These are phyloP conservation scores for Scaptodrosophila lebanonensis DNA, from an alignment of 1,140 invertebrate genomes.

Conservation along the genomic window DNA sequence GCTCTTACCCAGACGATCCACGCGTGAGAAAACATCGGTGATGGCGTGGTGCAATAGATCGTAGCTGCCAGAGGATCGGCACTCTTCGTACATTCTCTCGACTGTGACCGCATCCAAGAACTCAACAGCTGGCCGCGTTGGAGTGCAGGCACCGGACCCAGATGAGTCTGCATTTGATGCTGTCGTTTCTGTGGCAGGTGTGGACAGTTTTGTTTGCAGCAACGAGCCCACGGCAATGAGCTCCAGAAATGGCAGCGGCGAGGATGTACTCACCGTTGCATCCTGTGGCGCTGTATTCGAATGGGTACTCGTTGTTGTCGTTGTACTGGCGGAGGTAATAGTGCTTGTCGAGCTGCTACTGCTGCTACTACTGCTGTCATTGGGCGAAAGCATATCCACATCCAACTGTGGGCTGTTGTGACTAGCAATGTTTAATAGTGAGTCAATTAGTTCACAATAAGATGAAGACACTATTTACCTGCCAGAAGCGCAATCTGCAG, in stretches of 20 bases:
- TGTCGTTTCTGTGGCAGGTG: background rate
- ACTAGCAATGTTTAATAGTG: background rate
- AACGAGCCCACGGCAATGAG: constrained; percentile 7
- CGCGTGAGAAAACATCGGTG: constrained; percentile 84
- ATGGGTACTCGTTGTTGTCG: constrained; percentile 53
- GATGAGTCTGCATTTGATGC: background rate
- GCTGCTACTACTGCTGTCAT: constrained; percentile 55
- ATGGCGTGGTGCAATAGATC: constrained; percentile 83
- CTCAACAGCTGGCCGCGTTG: constrained; percentile 66
- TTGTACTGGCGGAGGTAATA: constrained; percentile 55
- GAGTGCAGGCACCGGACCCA: constrained; percentile 37
- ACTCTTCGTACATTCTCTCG: constrained; percentile 82
- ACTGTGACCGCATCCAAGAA: constrained; percentile 84
- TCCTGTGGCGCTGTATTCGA: constrained; percentile 29
- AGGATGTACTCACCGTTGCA: background rate
- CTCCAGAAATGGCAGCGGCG: constrained; percentile 2
- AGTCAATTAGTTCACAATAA: constrained; percentile 2
- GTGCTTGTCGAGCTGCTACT: constrained; percentile 43
- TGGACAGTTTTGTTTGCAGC: background rate
- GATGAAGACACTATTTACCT: constrained; percentile 21
- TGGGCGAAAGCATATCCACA: constrained; percentile 62
- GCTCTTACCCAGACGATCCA: constrained; percentile 84
- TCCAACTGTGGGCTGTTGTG: constrained; percentile 50
- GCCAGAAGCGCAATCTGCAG: background rate
- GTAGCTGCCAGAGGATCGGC: constrained; percentile 81